Conservation (phyloP, 2,797 vertebrate genomes). For the Sebastes oblongus region DNA sequence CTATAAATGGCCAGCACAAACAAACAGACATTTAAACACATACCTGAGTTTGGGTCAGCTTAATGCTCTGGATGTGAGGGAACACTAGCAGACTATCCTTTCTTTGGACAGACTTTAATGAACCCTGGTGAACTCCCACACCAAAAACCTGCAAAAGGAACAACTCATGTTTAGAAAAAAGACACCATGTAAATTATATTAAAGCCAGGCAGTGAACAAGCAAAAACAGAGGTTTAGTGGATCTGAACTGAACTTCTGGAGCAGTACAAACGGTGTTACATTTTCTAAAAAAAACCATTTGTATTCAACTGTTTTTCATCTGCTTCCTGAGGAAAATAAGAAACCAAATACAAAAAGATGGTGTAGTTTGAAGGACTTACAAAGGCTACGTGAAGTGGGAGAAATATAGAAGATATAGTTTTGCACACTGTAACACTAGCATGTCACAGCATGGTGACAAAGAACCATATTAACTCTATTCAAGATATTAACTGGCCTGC, state of each 20-base stretch:
- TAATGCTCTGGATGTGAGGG: constrained; percentile 93
- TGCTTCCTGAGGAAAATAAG: not conserved
- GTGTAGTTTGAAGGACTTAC: not conserved
- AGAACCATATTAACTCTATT: not conserved
- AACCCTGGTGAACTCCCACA: constrained; percentile 81
- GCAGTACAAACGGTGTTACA: not conserved
- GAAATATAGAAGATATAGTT: not conserved
- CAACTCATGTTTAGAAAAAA: not conserved
- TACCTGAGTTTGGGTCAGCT: constrained; percentile 93
- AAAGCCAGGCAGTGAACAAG: not conserved
- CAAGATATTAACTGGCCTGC: not conserved
- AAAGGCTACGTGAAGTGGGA: not conserved
- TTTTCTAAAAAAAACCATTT: not conserved
- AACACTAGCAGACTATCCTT: constrained; percentile 88
- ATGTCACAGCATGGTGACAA: not conserved
- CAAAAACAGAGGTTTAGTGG: not conserved
- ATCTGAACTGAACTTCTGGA: not conserved
- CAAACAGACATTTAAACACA: constrained; percentile 16
- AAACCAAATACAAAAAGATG: not conserved
- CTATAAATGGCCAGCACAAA: not conserved
- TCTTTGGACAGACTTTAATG: constrained; percentile 81
- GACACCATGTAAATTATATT: not conserved
- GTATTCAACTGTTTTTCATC: not conserved
- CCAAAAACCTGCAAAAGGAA: constrained; percentile 88
- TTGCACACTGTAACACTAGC: not conserved